phyloP scores from a whole-genome alignment of 92 coral and sea anemone genomes.

The Meandrina meandrites region DNA sequence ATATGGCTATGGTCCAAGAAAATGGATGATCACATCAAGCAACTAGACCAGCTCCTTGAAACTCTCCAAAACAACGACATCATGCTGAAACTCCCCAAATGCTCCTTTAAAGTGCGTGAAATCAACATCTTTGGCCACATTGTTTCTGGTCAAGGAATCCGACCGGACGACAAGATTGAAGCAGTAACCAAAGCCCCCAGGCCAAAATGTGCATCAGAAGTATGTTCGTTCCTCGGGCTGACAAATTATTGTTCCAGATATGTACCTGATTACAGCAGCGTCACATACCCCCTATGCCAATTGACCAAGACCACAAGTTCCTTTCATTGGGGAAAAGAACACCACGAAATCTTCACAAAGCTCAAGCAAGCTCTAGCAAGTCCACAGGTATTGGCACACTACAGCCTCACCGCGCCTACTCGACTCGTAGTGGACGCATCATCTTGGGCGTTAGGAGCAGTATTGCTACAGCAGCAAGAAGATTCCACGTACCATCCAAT shows the following conservation, averaged over 20 bases:
- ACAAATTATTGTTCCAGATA: constrained; percentile 59
- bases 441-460: constrained; percentile 57
- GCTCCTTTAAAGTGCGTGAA: constrained; percentile 35
- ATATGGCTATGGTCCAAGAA: constrained; percentile 59
- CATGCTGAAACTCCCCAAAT: constrained; percentile 57
- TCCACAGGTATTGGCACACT: constrained; percentile 58
- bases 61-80: constrained; percentile 48
- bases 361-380: constrained; percentile 32
- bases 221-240: constrained; percentile 52
- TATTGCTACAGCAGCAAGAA: constrained; percentile 47
- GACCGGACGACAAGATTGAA: constrained; percentile 45
- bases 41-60: constrained; percentile 37
- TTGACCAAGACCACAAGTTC: constrained; percentile 34
- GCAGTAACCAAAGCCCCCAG: constrained; percentile 48
- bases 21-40: constrained; percentile 32
- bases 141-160: constrained; percentile 54
- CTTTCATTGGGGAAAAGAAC: constrained; percentile 43
- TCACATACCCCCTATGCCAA: constrained; percentile 47
- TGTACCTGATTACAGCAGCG: constrained; percentile 57
- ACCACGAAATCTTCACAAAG: constrained; percentile 25
- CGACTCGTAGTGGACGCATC: constrained; percentile 54
- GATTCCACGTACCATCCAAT: constrained; percentile 45
- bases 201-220: constrained; percentile 57
- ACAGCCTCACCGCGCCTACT: constrained; percentile 30
- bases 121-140: constrained; percentile 66